Conservation (phyloP, 1,140 invertebrate species). For the Caenorhabditis inopinata region DNA sequence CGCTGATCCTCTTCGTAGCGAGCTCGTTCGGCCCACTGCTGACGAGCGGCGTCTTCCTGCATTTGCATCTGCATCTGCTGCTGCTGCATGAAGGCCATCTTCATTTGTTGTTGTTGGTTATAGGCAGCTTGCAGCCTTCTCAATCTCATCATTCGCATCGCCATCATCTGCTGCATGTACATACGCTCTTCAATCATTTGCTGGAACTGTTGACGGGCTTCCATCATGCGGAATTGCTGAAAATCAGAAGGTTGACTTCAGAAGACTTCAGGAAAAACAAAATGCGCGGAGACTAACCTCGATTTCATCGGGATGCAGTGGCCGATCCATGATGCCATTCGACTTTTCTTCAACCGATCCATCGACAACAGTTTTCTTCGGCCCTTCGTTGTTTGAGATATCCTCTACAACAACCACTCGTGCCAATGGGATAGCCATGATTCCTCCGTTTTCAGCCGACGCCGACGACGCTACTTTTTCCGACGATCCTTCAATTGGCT, state of each 20-base stretch:
- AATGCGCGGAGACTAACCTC: not conserved
- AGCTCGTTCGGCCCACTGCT: conserved; percentile 15
- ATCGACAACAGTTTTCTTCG: conserved; percentile 13
- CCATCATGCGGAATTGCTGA: conserved; percentile 4
- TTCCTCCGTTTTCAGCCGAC: conserved; percentile 6
- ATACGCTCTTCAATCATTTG: conserved; percentile 18
- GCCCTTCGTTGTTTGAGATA: not conserved
- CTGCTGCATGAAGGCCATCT: conserved; percentile 12
- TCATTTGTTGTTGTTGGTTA: conserved; percentile 32
- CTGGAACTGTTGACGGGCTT: conserved; percentile 18
- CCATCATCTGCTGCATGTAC: conserved; percentile 30
- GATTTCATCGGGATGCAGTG: conserved; percentile 32
- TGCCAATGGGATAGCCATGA: conserved; percentile 24
- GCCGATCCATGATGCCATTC: not conserved
- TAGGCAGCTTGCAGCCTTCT: conserved; percentile 18
- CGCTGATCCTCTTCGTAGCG: conserved; percentile 21
- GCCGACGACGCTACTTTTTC: not conserved
- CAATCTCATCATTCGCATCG: conserved; percentile 25
- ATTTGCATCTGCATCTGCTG: not conserved
- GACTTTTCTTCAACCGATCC: conserved; percentile 26
- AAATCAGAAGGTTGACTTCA: not conserved
- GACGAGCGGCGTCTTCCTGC: conserved; percentile 12
- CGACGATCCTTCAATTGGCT: conserved; percentile 7
- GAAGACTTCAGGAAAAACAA: too few species aligned
- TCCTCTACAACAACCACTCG: conserved; percentile 28